Evolutionary conservation across 2,888 invertebrate genomes (phyloP).

Genomic region (Drosophila phalerata): DNA sequence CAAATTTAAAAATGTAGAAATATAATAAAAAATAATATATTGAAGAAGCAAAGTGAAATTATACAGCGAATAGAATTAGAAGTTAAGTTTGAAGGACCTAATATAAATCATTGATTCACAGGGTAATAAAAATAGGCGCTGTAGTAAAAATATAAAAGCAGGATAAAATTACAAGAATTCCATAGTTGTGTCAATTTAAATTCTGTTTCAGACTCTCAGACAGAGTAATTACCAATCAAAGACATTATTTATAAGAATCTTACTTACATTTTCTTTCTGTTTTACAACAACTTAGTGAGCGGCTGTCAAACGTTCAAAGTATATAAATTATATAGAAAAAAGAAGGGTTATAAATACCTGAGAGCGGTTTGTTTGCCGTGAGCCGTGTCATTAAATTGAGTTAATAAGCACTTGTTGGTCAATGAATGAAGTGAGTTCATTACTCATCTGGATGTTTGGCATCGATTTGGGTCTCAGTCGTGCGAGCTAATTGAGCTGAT

Average conservation of each 20-base stretch:
- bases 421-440: slow-evolving; percentile 30
- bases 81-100: too few species aligned
- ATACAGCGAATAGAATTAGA: too few species aligned
- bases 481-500: slow-evolving; percentile 68
- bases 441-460: slow-evolving; percentile 34
- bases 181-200: too few species aligned
- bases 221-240: not conserved
- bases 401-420: slow-evolving; percentile 40
- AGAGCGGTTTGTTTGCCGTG: not conserved
- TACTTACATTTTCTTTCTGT: not conserved
- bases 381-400: slow-evolving; percentile 47
- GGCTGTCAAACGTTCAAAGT: not conserved
- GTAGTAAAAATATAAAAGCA: too few species aligned
- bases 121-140: too few species aligned
- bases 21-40: too few species aligned
- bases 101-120: too few species aligned
- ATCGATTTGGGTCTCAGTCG: slow-evolving; percentile 44
- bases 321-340: not conserved
- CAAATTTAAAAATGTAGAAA: too few species aligned
- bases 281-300: not conserved
- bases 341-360: slow-evolving; percentile 16
- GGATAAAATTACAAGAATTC: too few species aligned
- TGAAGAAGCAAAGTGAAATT: too few species aligned
- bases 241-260: not conserved
- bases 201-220: too few species aligned